Evolutionary conservation across 2,797 vertebrate genomes (phyloP).

Genomic region (Poeciliopsis paucimaculata): DNA sequence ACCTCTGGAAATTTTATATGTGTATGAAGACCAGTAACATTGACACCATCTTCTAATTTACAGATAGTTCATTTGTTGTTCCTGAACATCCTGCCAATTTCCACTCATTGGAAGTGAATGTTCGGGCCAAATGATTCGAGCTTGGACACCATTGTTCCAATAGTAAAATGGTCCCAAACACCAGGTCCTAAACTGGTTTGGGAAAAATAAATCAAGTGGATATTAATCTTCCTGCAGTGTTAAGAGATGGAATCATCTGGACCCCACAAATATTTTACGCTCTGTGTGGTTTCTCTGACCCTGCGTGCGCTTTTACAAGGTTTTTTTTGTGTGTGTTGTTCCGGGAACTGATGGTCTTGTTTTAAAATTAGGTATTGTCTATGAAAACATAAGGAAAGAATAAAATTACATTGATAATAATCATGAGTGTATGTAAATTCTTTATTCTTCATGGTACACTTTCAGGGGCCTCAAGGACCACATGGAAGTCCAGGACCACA

Average conservation of each 20-base stretch:
- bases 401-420: not conserved
- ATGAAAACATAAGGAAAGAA: not conserved
- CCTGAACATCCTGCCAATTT: not conserved
- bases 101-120: not conserved
- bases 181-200: not conserved
- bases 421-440: not conserved
- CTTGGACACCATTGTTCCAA: not conserved
- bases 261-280: no score
- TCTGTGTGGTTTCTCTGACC: not conserved
- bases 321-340: no score
- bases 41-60: not conserved
- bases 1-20: not conserved
- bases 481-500: slow-evolving; percentile 88
- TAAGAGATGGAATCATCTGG: no score
- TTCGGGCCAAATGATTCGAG: not conserved
- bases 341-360: not conserved
- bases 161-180: not conserved
- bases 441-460: slow-evolving; percentile 56
- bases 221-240: no score
- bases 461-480: slow-evolving; percentile 91
- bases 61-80: not conserved
- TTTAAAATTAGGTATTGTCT: not conserved
- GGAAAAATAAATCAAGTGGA: not conserved
- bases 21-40: not conserved
- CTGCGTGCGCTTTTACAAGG: not conserved